Conservation (phyloP, 2,797 vertebrate species). For the Clarias platycephalus region DNA sequence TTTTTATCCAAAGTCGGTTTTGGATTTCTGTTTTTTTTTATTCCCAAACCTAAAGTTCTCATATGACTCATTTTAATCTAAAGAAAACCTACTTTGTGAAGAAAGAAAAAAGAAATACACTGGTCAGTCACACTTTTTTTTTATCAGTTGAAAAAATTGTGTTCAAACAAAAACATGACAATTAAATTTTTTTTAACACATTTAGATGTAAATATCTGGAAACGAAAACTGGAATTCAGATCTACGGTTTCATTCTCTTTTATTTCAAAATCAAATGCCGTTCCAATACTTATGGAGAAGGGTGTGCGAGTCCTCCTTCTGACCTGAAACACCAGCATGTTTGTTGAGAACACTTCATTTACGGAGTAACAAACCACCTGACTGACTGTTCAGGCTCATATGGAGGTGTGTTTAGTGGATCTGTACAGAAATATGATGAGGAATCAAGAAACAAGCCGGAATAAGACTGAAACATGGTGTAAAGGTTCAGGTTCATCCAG, state of each 20-base stretch:
- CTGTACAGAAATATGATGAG: background rate
- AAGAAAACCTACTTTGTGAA: too few relatives aligned
- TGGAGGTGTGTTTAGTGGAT: background rate
- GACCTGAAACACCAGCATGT: background rate
- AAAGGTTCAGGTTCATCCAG: background rate
- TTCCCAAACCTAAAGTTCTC: too few relatives aligned
- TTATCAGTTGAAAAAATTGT: too few relatives aligned
- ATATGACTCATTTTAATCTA: too few relatives aligned
- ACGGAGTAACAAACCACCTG: too few relatives aligned
- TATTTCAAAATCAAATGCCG: background rate
- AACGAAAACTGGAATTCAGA: background rate
- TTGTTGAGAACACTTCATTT: background rate
- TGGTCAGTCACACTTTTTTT: too few relatives aligned
- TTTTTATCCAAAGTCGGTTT: too few relatives aligned
- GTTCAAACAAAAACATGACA: too few relatives aligned
- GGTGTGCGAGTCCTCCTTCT: background rate
- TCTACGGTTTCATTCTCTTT: too few relatives aligned
- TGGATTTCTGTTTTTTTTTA: too few relatives aligned
- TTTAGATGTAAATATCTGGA: background rate
- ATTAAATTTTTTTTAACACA: background rate
- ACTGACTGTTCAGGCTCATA: background rate
- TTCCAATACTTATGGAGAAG: background rate
- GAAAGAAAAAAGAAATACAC: too few relatives aligned
- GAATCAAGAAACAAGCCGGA: background rate
- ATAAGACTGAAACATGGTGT: background rate